Base-by-base conservation (phyloP, 1,140 invertebrate species). In the Drosophila elegans region DNA sequence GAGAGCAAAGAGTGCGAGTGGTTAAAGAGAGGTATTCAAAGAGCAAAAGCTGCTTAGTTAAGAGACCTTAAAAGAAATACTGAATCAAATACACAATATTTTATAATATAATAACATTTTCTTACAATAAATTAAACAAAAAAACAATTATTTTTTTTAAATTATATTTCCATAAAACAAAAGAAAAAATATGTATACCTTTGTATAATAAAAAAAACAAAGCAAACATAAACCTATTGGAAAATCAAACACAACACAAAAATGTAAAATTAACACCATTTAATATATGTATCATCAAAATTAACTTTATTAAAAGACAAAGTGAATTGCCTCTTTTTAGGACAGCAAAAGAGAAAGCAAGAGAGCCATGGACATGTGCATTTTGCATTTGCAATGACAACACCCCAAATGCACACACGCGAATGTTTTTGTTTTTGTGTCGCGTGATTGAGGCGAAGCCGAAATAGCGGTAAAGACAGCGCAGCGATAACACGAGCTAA, bases 371-470 rank as follows among this genome's bases (percentile, higher is more conserved):
- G 5, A 21, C 25, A 54, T 46, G 12, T 41, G 27, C 27, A 44
- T 5, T 54, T 71, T 71, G 67, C 64, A 71, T 71, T 71, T 71
- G 67, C 67, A 71, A 71, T 71, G 67, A 71, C 67, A 71, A 71
- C 67, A 71, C 67, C 67, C 67, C 51, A 71, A 71, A 57, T 48
- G 52, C 67, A 71, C 67, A 69, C 67, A 41, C 64, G 39, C 45
- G 11, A 38, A 25, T 25, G 21, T 27, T 46, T 45, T 71, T 71
- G 67, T 71, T 71, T 69, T 71, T 56, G 64, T 56, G 67, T 71
- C 67, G 64, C 67, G 67, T 71, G 67, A 71, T 71, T 41, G 42
- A 69, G 45, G 46, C 39, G n/a, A 67, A 71, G 44, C 36, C 36
- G 36, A 71, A 71, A 71, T 71, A 71, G 67, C 66, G 67, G 64